Evolutionary conservation across 2,113 vertebrate species (phyloP), one percentile per base, ranked within the genome.

Genomic region (Protobothrops flavoviridis): DNA sequence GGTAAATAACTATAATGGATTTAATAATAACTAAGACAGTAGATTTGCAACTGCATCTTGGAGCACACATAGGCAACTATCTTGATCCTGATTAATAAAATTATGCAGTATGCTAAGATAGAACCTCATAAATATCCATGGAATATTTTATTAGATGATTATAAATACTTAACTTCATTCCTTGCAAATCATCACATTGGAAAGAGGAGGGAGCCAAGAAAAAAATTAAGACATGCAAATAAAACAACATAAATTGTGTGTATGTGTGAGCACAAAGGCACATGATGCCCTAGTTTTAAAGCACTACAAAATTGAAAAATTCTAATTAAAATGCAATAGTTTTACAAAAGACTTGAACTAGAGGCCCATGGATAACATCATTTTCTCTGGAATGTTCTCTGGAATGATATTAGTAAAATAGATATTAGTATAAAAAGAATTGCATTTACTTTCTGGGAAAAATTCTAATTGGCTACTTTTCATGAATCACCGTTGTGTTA

Each of bases 111-210:
- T 96, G 94, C 97, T 97, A 97, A 97, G 97, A 96, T 96, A 97
- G 96, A 95, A 93, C 87, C 97, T 98, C 97, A 98, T 98, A 98
- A 97, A 98, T 98, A 98, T 97, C 96, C 97, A 98, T 98, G 98
- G 97, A 97, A 95, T 7, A 1, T 96, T 98, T 98, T 98, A 98
- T 98, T 98, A 97, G 96, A 91, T 96, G 95, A 97, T 92, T 98
- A 96, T 97, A 98, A 98, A 98, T 98, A 98, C 97, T 97, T 97
- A 97, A 97, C 97, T 96, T 96, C 96, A 97, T 97, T 96, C 97
- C 97, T 97, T 96, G 96, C 96, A 97, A 96, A 94, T 94, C 93
- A 96, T 97, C 96, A 95, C 74, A 96, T 94, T 95, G 94, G 61
- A 94, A 88, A 93, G 95, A 95, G 45, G 93, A 94, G 94, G 24